Base-by-base conservation (phyloP, 2,797 vertebrate species). In the Esox lucius region DNA sequence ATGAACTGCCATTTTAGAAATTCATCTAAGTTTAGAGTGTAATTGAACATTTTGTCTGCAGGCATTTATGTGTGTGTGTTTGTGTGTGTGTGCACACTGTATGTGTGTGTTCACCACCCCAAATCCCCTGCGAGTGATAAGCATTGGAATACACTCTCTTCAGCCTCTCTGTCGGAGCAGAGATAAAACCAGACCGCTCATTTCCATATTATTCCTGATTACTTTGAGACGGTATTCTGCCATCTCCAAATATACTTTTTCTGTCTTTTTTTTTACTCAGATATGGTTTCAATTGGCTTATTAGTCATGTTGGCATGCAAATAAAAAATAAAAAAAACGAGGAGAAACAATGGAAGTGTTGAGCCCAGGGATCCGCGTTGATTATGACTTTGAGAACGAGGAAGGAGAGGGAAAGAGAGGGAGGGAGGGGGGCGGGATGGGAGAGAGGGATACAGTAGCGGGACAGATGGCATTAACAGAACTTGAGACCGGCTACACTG, bases 11-110 rank as follows among this genome's bases (percentile, higher is more conserved):
- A 76, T 87, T 85, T 84, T 71, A 81, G 65, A 71, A 68, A 49
- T 84, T 78, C 19, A 22, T 78, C 79, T 79, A 80, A 86, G 79
- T 51, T 64, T 81, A 78, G 83, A 70, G 85, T 78, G 48, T 80
- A 78, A 87, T 83, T 87, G 72, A 79, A 87, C 77, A 35, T 68
- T 89, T 87, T 78, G 81, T 85, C 78, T 74, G 78, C 70, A 82
- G 70, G n/a, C 71, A 78, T 85, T 77, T 77, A 48, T 84, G 61
- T 84, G 24, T 7, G 75, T 22, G 53, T 56, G 51, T 56, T 51
- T 46, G 9, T 59, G 56, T 12, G 22, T 61, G 84, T 80, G 81
- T 70, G 17, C 13, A 77, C 70, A 64, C 80, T 61, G 22, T 67
- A 13, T 59, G 56, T 12, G 22, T 61, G 84, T 80, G 81, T 70